Base-by-base conservation (phyloP, 53 echinoderm and acorn worm species). In the Mesocentrotus franciscanus region DNA sequence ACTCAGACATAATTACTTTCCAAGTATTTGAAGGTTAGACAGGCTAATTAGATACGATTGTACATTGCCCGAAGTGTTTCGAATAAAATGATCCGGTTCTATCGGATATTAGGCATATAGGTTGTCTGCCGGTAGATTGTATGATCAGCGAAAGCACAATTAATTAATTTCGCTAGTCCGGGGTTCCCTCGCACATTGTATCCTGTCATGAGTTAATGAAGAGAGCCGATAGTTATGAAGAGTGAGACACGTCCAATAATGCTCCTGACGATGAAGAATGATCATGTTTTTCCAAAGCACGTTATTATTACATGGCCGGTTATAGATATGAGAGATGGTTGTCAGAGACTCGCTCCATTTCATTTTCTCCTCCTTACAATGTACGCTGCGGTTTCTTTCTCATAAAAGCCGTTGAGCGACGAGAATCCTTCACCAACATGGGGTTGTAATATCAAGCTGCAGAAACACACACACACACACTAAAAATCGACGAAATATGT, bases 41-140 rank as follows among this genome's bases (percentile, higher is more conserved):
- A 83, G 83, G 60, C 94, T 78, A 93, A 93, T 93, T 78, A 81
- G 94, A 81, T 83, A 81, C 94, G 94, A 93, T 93, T 93, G 94
- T 60, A 58, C 32, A 78, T 57, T 59, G 81, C 92, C 75, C 76
- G 75, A 92, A 74, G 92, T 71, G 72, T 92, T 92, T 49, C 75
- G 9, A 92, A 39, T 87, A 87, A 92, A 92, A 92, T 75, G 76
- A 92, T 92, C 92, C 66, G 75, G 71, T 56, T 92, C 22, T 36
- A 91, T 91, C 66, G 68, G 92, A 92, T 92, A 92, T 92, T 62
- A 91, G 42, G 68, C 91, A 68, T 91, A 68, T 42, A 91, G 62
- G 62, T 36, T 42, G 49, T 49, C 49, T 49, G 64, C 68, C 24
- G 35, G 36, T 62, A 13, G 33, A 39, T 68, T 16, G 84, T 84